Evolutionary conservation across 2,113 vertebrate species (phyloP).

Genomic region (Haemorhous mexicanus): DNA sequence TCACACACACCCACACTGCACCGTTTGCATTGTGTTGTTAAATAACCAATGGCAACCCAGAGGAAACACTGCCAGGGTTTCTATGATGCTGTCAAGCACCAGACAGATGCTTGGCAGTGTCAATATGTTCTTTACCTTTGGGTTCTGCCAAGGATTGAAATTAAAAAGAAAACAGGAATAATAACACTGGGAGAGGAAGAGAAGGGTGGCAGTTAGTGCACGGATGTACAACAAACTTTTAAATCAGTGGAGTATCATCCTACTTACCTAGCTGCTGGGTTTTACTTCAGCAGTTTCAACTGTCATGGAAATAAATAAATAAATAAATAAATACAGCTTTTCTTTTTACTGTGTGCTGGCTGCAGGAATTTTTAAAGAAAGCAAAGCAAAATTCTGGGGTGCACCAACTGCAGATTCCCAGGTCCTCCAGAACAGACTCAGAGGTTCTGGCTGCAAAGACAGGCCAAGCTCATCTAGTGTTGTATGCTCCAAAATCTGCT

Average conservation of each 20-base stretch:
- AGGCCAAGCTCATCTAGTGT: background rate
- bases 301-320: background rate
- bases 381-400: background rate
- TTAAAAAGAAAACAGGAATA: conserved; percentile 23
- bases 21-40: conserved; percentile 64
- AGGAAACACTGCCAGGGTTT: conserved; percentile 48
- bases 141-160: conserved; percentile 18
- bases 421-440: background rate
- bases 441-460: background rate
- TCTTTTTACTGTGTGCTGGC: background rate
- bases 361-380: background rate
- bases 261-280: background rate
- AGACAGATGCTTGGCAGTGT: conserved; percentile 57
- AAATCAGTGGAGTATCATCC: background rate
- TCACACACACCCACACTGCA: conserved; percentile 61
- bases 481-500: background rate
- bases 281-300: background rate
- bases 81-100: conserved; percentile 59
- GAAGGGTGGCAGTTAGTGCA: background rate
- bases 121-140: conserved; percentile 1
- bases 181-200: background rate
- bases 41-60: conserved; percentile 69
- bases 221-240: background rate
- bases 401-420: background rate
- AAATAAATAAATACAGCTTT: background rate